Percentiles rank a stretch among this genome's conserved stretches.
phyloP scores from a whole-genome alignment of 2,113 vertebrate species.

The Cyrtonyx montezumae region DNA sequence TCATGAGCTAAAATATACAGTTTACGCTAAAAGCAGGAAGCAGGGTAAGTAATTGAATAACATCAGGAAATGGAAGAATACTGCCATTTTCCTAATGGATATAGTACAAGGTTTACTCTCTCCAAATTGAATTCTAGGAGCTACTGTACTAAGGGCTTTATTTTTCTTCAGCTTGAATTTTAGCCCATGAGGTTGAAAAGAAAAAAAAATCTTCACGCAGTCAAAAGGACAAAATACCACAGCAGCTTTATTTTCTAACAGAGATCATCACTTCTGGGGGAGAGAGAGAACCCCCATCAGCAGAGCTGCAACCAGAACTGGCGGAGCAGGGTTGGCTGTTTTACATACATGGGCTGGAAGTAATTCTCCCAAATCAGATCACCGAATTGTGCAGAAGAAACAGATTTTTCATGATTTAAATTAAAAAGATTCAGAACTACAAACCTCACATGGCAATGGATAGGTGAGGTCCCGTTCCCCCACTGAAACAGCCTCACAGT shows the following conservation, averaged over 20 bases:
- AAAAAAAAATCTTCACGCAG: slow-evolving; percentile 22
- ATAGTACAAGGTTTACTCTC: slow-evolving; percentile 69
- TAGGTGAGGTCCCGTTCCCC: slow-evolving; percentile 26
- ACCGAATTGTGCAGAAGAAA: slow-evolving; percentile 71
- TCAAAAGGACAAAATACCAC: slow-evolving; percentile 56
- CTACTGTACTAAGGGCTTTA: slow-evolving; percentile 60
- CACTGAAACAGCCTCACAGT: background rate
- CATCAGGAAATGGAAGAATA: slow-evolving; percentile 72
- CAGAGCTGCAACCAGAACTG: slow-evolving; percentile 35
- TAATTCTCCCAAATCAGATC: slow-evolving; percentile 64
- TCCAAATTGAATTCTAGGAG: slow-evolving; percentile 74
- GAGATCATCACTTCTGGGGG: slow-evolving; percentile 52
- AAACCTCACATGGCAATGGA: slow-evolving; percentile 21
- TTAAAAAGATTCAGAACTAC: slow-evolving; percentile 63
- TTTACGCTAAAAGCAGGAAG: slow-evolving; percentile 72
- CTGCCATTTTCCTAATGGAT: slow-evolving; percentile 76
- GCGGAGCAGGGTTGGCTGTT: slow-evolving; percentile 50
- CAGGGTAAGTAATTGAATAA: slow-evolving; percentile 69
- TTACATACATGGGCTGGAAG: slow-evolving; percentile 67
- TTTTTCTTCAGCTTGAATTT: slow-evolving; percentile 61
- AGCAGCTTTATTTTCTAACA: slow-evolving; percentile 63
- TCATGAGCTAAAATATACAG: slow-evolving; percentile 74
- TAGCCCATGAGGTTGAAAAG: slow-evolving; percentile 33
- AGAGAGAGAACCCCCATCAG: slow-evolving; percentile 43
- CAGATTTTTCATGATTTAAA: slow-evolving; percentile 67